Evolutionary conservation across 2,888 invertebrate species (phyloP), one percentile per base, ranked within the genome.

Genomic region (Leptinotarsa rubiginosa): DNA sequence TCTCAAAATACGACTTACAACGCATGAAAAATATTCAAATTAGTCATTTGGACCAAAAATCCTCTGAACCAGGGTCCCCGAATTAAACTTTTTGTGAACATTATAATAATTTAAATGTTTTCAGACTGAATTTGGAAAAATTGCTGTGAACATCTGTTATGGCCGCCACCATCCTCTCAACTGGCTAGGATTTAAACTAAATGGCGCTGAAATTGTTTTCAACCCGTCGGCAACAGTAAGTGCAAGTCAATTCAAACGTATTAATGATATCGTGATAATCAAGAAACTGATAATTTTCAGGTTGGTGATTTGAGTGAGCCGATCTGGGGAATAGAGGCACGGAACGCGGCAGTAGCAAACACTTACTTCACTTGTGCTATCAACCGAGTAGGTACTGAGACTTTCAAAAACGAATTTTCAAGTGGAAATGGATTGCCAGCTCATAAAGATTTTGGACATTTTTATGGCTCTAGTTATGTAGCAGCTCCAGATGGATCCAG

Each of bases 201-300:
- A 99, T 87, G 97, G 98, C 0, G 99, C 99, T 0, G 98, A 99
- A 90, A 96, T 99, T 59, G 98, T 99, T 0, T 99, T 99, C 87
- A 99, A 99, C 89, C 99, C 99, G 1, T 96, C 97, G 12, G 99
- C 99, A 1, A 99, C 99, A 81, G 94, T 95, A 84, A 87, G 87
- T 69, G 18, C 10, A 41, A 41, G 41, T 41, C 41, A 2, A 41
- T 10, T 41, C 2, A 41, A 41, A 41, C 41, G 10, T 41, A 41
- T 41, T 41, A 10, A 41, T 41, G 41, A 41, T 7, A 41, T 41
- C 41, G 41, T 41, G 41, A 0, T 12, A 10, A 41, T 41, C 2
- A 41, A 41, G 2, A 41, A 10, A 10, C 2, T 12, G 41, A 12
- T 50, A 52, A 50, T 47, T 73, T 69, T 72, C 47, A 88, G 88